phyloP scores from a whole-genome alignment of 2,113 vertebrate species.

The Talpa occidentalis region DNA sequence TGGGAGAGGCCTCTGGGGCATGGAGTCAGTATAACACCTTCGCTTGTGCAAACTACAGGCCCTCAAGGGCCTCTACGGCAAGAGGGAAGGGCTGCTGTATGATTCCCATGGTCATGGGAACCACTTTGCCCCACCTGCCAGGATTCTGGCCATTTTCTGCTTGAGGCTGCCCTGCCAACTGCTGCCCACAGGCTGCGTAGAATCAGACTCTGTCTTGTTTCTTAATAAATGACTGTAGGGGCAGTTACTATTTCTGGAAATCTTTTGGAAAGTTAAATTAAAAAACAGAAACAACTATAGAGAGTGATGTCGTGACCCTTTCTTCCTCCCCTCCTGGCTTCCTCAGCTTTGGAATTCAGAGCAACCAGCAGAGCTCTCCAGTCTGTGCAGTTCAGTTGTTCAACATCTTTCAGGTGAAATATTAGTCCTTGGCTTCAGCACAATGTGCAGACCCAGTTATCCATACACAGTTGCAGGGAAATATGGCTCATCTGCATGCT shows the following conservation, averaged over 20 bases:
- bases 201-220: neutral
- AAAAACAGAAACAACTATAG: neutral
- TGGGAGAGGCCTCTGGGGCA: neutral
- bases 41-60: neutral
- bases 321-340: neutral
- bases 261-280: neutral
- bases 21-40: neutral
- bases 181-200: neutral
- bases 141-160: neutral
- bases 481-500: neutral
- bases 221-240: neutral
- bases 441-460: neutral
- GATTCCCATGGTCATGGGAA: neutral
- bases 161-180: neutral
- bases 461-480: neutral
- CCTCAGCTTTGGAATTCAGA: neutral
- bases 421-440: neutral
- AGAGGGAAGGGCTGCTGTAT: neutral
- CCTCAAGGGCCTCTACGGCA: fast-evolving
- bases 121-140: neutral
- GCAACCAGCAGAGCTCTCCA: neutral
- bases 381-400: neutral
- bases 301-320: fast-evolving
- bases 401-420: neutral
- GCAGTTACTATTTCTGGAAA: neutral